Evolutionary conservation across 2,888 invertebrate species (phyloP).

Genomic region (Lithophane socia): DNA sequence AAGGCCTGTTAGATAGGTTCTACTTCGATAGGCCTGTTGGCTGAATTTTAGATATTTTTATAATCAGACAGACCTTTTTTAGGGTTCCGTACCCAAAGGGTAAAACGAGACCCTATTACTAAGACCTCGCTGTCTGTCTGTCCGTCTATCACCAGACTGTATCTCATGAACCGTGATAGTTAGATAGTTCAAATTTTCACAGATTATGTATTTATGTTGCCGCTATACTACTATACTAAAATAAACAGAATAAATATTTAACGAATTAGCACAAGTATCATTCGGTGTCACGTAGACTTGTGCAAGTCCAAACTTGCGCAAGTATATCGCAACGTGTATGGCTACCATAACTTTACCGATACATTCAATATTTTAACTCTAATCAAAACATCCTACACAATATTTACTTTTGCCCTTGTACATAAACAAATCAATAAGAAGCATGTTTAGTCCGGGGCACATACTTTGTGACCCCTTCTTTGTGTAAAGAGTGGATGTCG

Average conservation of each 20-base stretch:
- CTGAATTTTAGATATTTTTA: background rate
- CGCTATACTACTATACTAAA: no score
- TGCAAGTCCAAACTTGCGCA: background rate
- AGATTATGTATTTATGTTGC: no score
- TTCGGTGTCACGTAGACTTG: background rate
- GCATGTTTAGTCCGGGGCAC: constrained; percentile 49
- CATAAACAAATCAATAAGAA: constrained; percentile 47
- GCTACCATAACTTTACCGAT: background rate
- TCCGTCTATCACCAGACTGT: no score
- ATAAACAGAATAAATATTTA: no score
- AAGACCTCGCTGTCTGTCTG: no score
- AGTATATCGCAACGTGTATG: background rate
- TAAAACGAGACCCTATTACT: no score
- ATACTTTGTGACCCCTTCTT: constrained; percentile 70
- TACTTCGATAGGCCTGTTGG: background rate
- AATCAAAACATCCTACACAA: background rate
- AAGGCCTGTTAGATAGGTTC: background rate
- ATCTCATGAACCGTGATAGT: no score
- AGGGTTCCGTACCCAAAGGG: no score
- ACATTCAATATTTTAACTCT: background rate
- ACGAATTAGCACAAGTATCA: background rate
- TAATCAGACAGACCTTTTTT: background rate
- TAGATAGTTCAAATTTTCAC: no score
- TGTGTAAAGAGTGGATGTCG: constrained; percentile 78
- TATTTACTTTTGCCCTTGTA: constrained; percentile 13